phyloP scores from a whole-genome alignment of 2,113 vertebrate species.

The Cyprinodon variegatus region DNA sequence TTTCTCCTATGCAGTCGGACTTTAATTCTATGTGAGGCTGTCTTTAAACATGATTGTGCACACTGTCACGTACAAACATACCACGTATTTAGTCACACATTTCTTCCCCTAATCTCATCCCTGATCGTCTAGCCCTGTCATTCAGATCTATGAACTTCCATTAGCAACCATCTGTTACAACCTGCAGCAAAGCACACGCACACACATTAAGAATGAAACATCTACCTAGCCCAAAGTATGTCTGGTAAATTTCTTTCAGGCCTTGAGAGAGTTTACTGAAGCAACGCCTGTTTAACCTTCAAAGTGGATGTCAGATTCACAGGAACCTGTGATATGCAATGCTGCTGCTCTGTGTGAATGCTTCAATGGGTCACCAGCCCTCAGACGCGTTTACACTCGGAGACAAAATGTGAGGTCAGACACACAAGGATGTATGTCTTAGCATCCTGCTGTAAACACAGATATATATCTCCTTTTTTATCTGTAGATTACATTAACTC shows the following conservation, averaged over 20 bases:
- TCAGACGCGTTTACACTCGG: conserved; percentile 5
- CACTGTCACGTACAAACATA: conserved; percentile 20
- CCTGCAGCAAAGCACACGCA: conserved; percentile 76
- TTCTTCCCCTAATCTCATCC: conserved; percentile 58
- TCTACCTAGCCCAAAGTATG: conserved; percentile 41
- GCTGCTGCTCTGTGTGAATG: conserved; percentile 20
- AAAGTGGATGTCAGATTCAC: conserved; percentile 44
- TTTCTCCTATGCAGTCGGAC: conserved; percentile 1
- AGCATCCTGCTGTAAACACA: conserved; percentile 39
- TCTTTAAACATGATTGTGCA: background rate
- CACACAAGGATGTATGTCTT: conserved; percentile 3
- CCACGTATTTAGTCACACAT: conserved; percentile 27
- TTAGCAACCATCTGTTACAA: conserved; percentile 86
- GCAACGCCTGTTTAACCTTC: conserved; percentile 64
- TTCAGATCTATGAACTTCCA: conserved; percentile 85
- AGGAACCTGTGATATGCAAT: conserved; percentile 40
- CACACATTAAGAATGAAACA: conserved; percentile 24
- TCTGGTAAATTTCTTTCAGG: conserved; percentile 36
- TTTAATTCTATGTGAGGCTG: conserved; percentile 36
- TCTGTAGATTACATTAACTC: conserved; percentile 46
- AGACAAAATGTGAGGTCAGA: conserved; percentile 15
- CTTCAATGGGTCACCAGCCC: conserved; percentile 38
- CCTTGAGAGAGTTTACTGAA: conserved; percentile 46
- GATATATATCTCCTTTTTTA: conserved; percentile 20
- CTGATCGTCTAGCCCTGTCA: conserved; percentile 77